Conservation (phyloP, 2,797 vertebrate genomes). For the Mustela erminea region DNA sequence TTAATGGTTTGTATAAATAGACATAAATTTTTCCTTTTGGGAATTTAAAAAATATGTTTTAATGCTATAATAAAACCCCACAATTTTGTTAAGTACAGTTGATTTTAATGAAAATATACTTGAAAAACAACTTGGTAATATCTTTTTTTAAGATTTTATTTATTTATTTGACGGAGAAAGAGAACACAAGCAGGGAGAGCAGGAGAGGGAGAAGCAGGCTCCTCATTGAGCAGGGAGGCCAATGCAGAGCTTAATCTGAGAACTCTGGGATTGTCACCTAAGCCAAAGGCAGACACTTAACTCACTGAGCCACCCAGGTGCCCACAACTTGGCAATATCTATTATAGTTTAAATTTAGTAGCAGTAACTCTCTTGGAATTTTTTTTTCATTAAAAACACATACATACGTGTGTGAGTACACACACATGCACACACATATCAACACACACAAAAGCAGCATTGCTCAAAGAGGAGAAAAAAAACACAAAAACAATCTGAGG, state of each 20-base stretch:
- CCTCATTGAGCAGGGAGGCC: no score
- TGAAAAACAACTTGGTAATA: background rate
- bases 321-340: background rate
- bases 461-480: background rate
- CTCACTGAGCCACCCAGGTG: background rate
- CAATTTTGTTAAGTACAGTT: background rate
- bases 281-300: no score
- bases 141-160: no score
- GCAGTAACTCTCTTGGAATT: background rate
- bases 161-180: no score
- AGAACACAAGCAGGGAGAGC: no score
- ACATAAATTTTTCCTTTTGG: background rate
- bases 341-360: slow-evolving; percentile 14
- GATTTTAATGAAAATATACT: slow-evolving; percentile 33
- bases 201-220: no score
- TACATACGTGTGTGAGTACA: background rate
- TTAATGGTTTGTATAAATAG: background rate
- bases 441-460: background rate
- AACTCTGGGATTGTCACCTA: no score
- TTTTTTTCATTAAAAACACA: background rate
- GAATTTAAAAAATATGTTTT: background rate
- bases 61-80: background rate
- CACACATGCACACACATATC: no score
- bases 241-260: no score
- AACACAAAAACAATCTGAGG: background rate